A percentile compares a stretch with the other conserved stretches of the same genome.
Evolutionary conservation across 1,140 invertebrate genomes (phyloP).

Genomic region (Hormaphis cornu): DNA sequence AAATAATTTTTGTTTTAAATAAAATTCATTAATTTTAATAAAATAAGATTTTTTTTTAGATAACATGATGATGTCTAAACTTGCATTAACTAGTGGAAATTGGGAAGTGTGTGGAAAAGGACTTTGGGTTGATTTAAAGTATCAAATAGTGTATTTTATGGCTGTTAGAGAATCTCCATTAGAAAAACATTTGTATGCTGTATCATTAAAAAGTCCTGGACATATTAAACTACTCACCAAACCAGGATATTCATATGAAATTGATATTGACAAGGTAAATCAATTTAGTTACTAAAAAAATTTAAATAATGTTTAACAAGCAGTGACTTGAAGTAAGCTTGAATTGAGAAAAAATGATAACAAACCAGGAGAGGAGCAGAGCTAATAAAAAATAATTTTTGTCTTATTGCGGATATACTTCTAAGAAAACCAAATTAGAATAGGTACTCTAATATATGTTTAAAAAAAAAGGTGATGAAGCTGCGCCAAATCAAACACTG

Average conservation of each 20-base stretch:
- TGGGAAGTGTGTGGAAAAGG: constrained; percentile 72
- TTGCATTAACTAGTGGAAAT: constrained; percentile 66
- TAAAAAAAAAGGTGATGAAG: too few species aligned
- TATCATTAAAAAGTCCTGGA: constrained; percentile 56
- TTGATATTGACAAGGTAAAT: constrained; percentile 67
- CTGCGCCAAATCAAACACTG: too few species aligned
- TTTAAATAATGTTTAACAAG: not conserved
- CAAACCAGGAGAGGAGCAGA: too few species aligned
- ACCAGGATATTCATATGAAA: constrained; percentile 63
- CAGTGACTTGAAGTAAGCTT: too few species aligned
- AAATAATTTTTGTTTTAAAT: not conserved
- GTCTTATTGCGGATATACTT: too few species aligned
- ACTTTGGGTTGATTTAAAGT: constrained; percentile 64
- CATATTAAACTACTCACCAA: constrained; percentile 61
- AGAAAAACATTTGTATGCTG: constrained; percentile 74
- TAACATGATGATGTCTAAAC: constrained; percentile 44
- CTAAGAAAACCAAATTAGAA: too few species aligned
- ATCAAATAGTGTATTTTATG: constrained; percentile 70
- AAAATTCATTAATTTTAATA: not conserved
- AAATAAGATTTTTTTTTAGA: not conserved
- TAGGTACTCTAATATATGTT: too few species aligned
- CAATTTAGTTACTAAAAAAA: not conserved
- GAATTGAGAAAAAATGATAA: too few species aligned
- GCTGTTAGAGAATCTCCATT: constrained; percentile 68
- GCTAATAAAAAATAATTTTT: too few species aligned